These are phyloP conservation scores for Chrysemys picta DNA, from an alignment of 2,113 vertebrate genomes.

Conservation along the genomic window DNA sequence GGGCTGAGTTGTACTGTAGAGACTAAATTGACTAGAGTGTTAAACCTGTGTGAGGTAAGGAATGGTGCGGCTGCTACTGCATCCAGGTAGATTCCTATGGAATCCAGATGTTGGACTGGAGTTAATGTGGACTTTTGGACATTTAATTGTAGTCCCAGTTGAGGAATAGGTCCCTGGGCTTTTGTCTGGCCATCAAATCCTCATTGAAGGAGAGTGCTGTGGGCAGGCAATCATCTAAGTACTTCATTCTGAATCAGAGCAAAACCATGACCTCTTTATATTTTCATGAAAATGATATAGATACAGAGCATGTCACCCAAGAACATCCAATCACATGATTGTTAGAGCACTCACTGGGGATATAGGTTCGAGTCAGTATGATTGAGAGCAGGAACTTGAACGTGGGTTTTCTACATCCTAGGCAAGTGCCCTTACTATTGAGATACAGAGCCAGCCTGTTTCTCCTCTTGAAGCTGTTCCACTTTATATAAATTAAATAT, in stretches of 20 bases:
- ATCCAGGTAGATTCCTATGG: neutral
- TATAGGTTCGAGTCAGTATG: neutral
- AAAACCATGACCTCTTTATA: neutral
- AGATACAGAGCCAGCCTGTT: too few species aligned
- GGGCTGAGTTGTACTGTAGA: neutral
- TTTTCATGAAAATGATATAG: neutral
- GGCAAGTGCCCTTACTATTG: neutral
- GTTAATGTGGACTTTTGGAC: too few species aligned
- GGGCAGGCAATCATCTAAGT: neutral
- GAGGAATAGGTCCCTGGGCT: neutral
- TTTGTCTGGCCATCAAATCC: neutral
- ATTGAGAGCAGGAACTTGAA: neutral
- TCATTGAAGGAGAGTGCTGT: neutral
- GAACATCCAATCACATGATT: neutral
- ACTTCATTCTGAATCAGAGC: neutral
- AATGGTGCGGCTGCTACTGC: neutral
- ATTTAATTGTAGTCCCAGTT: neutral
- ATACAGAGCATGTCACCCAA: neutral
- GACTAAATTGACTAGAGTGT: neutral
- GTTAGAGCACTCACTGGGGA: neutral
- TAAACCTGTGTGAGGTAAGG: neutral
- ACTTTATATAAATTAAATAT: neutral
- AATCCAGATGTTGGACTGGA: neutral
- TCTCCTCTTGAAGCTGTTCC: neutral
- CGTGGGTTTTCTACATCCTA: neutral